Percentiles rank a stretch among this genome's conserved stretches.
phyloP scores from a whole-genome alignment of 2,888 invertebrate species.

The Tipula unca region DNA sequence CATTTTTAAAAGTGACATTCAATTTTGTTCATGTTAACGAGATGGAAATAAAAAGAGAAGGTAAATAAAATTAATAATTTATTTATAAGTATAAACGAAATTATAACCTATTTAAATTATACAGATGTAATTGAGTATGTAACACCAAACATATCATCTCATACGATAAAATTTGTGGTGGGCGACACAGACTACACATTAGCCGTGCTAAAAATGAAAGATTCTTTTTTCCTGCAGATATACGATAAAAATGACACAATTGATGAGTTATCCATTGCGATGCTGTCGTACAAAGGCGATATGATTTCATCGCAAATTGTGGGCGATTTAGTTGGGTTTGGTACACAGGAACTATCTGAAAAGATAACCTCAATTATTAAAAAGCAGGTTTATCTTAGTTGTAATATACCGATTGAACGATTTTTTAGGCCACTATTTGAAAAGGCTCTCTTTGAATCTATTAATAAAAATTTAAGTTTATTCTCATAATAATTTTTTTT shows the following conservation, averaged over 20 bases:
- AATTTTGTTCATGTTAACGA: background rate
- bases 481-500: background rate
- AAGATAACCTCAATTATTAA: conserved; percentile 40
- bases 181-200: conserved; percentile 36
- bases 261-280: conserved; percentile 37
- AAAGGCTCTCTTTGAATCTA: conserved; percentile 40
- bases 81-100: background rate
- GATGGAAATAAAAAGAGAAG: background rate
- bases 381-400: conserved; percentile 45
- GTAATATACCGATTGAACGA: conserved; percentile 40
- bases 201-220: conserved; percentile 42
- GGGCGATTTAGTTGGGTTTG: conserved; percentile 36
- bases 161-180: conserved; percentile 35
- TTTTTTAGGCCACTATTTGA: conserved; percentile 36
- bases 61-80: background rate
- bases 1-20: background rate
- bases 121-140: background rate
- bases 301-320: conserved; percentile 39
- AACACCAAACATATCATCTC: conserved; percentile 32
- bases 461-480: conserved; percentile 35
- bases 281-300: conserved; percentile 26
- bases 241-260: conserved; percentile 37
- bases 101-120: background rate
- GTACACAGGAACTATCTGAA: conserved; percentile 34
- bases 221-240: conserved; percentile 42